These are phyloP conservation scores for Lepidotrigona ventralis DNA, from an alignment of 1,140 invertebrate species.

Conservation along the genomic window DNA sequence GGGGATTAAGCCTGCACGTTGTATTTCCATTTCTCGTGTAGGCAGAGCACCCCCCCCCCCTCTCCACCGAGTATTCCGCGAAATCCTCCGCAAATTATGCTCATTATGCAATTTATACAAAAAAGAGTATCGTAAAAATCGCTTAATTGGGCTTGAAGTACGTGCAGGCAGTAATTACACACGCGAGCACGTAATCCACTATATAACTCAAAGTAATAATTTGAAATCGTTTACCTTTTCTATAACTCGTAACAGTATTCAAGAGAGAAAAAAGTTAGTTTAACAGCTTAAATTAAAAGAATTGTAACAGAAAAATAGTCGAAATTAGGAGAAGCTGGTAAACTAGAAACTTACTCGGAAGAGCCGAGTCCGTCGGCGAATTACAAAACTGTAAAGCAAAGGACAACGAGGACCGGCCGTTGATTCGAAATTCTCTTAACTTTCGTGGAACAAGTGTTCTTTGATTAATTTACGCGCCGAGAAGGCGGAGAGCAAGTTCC, in stretches of 20 bases:
- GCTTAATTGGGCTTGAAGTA: not conserved
- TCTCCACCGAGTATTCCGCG: too few species aligned
- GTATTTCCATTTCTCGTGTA: too few species aligned
- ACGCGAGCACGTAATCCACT: not conserved
- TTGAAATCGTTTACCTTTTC: not conserved
- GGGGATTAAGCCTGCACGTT: too few species aligned
- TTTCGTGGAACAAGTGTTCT: not conserved
- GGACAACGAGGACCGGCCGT: not conserved
- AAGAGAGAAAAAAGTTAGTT: too few species aligned
- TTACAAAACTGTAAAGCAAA: conserved; percentile 13
- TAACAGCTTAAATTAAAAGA: too few species aligned
- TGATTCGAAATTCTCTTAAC: not conserved
- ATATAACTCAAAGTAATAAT: not conserved
- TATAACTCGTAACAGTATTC: too few species aligned
- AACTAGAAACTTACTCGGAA: too few species aligned
- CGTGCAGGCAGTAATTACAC: too few species aligned
- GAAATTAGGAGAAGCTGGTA: too few species aligned
- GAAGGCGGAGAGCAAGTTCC: not conserved
- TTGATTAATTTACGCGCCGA: conserved; percentile 18
- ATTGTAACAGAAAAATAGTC: too few species aligned
- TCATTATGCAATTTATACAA: not conserved
- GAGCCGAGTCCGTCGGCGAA: too few species aligned
- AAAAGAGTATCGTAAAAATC: not conserved
- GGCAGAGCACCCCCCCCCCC: too few species aligned
- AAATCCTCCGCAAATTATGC: conserved; percentile 20